phyloP scores from a whole-genome alignment of 37 sponge, comb jelly and placozoan species.

The Agelas oroides region DNA sequence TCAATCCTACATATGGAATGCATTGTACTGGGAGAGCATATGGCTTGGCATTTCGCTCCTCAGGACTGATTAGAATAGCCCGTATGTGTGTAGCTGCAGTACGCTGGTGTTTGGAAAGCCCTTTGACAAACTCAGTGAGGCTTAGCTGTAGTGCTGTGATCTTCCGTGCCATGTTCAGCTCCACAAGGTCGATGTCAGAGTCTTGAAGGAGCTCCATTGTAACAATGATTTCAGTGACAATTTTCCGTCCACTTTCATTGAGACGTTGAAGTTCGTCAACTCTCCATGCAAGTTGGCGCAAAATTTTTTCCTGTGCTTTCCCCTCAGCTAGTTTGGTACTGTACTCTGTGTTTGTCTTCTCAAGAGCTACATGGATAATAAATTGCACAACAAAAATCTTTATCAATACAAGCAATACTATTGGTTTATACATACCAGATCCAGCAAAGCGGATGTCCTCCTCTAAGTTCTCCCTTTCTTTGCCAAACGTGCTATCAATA shows the following conservation, averaged over 20 bases:
- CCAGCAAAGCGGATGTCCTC: too few relatives aligned
- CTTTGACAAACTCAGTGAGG: background rate
- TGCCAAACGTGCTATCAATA: too few relatives aligned
- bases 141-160: background rate
- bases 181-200: too few relatives aligned
- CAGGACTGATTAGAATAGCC: slow-evolving; percentile 47
- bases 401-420: too few relatives aligned
- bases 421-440: too few relatives aligned
- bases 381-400: too few relatives aligned
- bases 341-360: too few relatives aligned
- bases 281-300: background rate
- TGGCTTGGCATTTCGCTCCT: slow-evolving; percentile 18
- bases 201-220: background rate
- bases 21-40: slow-evolving; percentile 63
- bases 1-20: slow-evolving; percentile 26
- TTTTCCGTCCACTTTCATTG: background rate
- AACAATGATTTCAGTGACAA: background rate
- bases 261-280: slow-evolving; percentile 21
- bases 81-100: background rate
- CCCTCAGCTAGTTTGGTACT: too few relatives aligned
- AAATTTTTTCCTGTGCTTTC: background rate
- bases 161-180: too few relatives aligned
- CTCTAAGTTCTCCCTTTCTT: too few relatives aligned
- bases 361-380: too few relatives aligned
- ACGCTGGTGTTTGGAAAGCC: background rate